Percentiles rank a stretch among this genome's conserved stretches.
Evolutionary conservation across 2,113 vertebrate genomes (phyloP).

Genomic region (Sapayoa aenigma): DNA sequence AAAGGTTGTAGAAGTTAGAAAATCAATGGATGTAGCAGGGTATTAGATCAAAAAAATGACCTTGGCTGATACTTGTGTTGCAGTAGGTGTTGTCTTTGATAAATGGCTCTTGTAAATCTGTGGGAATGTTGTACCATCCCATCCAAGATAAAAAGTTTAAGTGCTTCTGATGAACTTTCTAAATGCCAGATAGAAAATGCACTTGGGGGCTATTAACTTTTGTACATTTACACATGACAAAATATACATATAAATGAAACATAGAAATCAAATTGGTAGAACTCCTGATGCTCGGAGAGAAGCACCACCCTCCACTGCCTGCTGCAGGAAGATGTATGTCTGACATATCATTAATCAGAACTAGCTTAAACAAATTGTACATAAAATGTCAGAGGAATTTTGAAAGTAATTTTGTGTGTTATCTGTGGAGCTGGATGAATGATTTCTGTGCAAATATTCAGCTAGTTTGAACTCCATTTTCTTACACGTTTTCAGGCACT

Average conservation of each 20-base stretch:
- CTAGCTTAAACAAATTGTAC: neutral
- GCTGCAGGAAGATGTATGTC: neutral
- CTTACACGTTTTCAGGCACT: neutral
- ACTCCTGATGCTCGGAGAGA: neutral
- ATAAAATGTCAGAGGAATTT: neutral
- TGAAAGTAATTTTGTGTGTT: neutral
- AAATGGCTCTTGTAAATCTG: conserved; percentile 57
- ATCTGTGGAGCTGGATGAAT: neutral
- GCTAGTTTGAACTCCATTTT: neutral
- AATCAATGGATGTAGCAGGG: neutral
- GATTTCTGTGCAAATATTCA: neutral
- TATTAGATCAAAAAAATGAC: conserved; percentile 34
- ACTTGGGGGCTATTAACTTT: conserved; percentile 31
- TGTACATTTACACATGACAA: neutral
- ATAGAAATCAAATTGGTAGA: neutral
- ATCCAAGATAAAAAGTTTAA: conserved; percentile 52
- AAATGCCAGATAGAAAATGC: conserved; percentile 55
- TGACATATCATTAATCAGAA: neutral
- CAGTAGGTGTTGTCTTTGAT: conserved; percentile 43
- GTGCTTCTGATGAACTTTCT: conserved; percentile 65
- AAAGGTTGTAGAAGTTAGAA: neutral
- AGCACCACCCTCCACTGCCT: neutral
- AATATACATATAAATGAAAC: neutral
- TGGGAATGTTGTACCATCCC: conserved; percentile 11
- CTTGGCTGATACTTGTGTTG: conserved; percentile 20